A percentile compares a stretch with the other conserved stretches of the same genome.
Evolutionary conservation across 2,888 invertebrate species (phyloP).

Genomic region (Papilio protenor): DNA sequence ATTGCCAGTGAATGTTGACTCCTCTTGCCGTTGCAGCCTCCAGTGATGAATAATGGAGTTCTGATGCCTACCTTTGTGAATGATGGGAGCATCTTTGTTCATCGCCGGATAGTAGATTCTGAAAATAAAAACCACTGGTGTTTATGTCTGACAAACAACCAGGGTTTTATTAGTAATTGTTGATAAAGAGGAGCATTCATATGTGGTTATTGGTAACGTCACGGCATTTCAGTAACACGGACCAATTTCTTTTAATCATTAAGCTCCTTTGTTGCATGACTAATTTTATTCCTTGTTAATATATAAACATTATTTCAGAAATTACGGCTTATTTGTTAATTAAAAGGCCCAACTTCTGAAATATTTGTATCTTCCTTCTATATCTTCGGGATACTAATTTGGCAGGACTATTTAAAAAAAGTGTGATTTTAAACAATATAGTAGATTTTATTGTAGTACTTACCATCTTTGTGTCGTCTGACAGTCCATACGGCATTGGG

Average conservation of each 20-base stretch:
- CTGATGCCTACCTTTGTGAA: conserved; percentile 77
- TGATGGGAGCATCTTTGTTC: conserved; percentile 73
- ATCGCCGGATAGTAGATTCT: conserved; percentile 84
- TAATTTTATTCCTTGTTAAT: conserved; percentile 1
- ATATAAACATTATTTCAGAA: background rate
- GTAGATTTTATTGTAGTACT: no score
- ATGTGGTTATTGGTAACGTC: conserved; percentile 80
- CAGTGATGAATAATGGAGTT: conserved; percentile 62
- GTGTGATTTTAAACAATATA: no score
- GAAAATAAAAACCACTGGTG: conserved; percentile 96
- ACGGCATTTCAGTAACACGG: conserved; percentile 82
- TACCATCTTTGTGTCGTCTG: conserved; percentile 97
- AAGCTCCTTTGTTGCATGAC: conserved; percentile 59
- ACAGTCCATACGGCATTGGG: conserved; percentile 99
- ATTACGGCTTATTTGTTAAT: no score
- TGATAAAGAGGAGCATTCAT: conserved; percentile 81
- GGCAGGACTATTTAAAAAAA: no score
- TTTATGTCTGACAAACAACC: conserved; percentile 90
- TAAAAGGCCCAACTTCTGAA: no score
- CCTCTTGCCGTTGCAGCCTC: conserved; percentile 64
- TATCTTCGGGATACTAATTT: background rate
- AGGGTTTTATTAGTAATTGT: conserved; percentile 85
- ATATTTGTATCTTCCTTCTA: no score
- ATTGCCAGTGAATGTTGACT: conserved; percentile 46
- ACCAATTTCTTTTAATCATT: conserved; percentile 81